A percentile compares a stretch with the other conserved stretches of the same genome.
Evolutionary conservation across 2,888 invertebrate genomes (phyloP).

Genomic region (Tineola bisselliella): DNA sequence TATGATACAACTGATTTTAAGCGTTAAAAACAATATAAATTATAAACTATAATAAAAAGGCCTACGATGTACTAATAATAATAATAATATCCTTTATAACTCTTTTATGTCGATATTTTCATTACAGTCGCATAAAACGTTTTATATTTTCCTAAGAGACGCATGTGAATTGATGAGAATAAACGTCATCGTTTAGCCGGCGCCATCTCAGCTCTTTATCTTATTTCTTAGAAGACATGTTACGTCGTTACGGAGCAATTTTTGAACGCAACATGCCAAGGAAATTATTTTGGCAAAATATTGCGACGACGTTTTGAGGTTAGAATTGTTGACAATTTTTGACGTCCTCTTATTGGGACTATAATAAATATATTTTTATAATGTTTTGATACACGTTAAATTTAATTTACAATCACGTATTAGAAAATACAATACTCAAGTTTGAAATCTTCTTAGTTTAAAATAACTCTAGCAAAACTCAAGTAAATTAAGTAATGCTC

Average conservation of each 20-base stretch:
- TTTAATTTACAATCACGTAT: too few relatives aligned
- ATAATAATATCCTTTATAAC: too few relatives aligned
- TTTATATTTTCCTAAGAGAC: not conserved
- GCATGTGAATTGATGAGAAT: not conserved
- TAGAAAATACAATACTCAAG: too few relatives aligned
- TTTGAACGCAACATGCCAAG: constrained; percentile 7
- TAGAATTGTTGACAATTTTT: not conserved
- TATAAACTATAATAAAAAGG: too few relatives aligned
- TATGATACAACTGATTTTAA: too few relatives aligned
- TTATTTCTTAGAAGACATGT: constrained; percentile 10
- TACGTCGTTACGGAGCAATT: constrained; percentile 9
- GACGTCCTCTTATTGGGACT: not conserved
- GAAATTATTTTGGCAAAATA: constrained; percentile 12
- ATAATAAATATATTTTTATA: not conserved
- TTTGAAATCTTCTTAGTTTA: too few relatives aligned
- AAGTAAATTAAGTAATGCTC: too few relatives aligned
- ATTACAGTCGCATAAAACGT: not conserved
- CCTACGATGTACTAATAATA: too few relatives aligned
- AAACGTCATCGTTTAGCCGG: constrained; percentile 1
- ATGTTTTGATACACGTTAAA: too few relatives aligned
- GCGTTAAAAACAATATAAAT: too few relatives aligned
- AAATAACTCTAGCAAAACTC: too few relatives aligned
- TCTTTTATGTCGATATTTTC: too few relatives aligned
- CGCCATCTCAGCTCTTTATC: constrained; percentile 7
- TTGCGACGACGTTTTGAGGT: constrained; percentile 1